Evolutionary conservation across 2,888 invertebrate genomes (phyloP), one percentile per base, ranked within the genome.

Genomic region (Spilosoma lubricipeda): DNA sequence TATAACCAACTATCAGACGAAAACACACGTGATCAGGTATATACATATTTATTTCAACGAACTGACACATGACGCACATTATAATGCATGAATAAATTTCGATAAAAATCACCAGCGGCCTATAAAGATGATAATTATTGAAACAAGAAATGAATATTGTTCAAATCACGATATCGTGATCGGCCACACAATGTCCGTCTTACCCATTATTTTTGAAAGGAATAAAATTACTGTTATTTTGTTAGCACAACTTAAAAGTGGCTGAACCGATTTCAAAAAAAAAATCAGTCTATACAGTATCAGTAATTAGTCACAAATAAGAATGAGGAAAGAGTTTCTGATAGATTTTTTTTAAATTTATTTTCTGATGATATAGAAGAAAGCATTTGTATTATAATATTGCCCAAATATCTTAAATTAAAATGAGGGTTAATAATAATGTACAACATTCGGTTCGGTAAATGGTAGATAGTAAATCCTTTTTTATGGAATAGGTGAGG

Each of bases 41-140:
- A 30, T 56, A n/a, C n/a, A n/a, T n/a, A n/a, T n/a, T n/a, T n/a
- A 56, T 63, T 30, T 63, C 63, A 30, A 63, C 63, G 63, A 63
- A 63, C 63, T 63, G 30, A 63, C 18, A 63, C 2, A 30, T 15
- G 27, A 63, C 30, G 63, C 63, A 5, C 59, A 15, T 4, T 59
- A 5, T 39, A 39, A 39, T 39, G 15, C 30, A 18, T 27, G 63
- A 56, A 27, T 15, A 7, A 63, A 18, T 30, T 30, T 27, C 30
- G 15, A 18, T 30, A 18, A 18, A 30, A 15, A 63, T 63, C 2
- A 4, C 27, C 15, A 5, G n/a, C n/a, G 3, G 27, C 27, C 59
- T 27, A 27, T 3, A 27, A 59, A 27, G 4, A 59, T 18, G 18
- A 30, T 63, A 30, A 63, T 63, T 30, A 30, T 0, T 18, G 30